Evolutionary conservation across 2,888 invertebrate genomes (phyloP), one percentile per base, ranked within the genome.

Genomic region (Conomelus anceps): DNA sequence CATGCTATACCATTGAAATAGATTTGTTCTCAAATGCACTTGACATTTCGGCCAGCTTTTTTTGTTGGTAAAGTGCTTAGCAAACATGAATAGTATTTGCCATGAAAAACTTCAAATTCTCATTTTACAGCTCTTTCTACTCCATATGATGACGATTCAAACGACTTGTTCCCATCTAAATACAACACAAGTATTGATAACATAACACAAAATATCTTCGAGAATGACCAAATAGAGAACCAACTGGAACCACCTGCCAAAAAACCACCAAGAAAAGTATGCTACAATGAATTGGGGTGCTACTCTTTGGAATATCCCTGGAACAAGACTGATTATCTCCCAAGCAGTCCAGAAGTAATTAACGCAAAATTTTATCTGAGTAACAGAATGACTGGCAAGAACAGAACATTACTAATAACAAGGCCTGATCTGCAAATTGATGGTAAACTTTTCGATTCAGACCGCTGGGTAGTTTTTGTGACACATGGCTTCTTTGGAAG

Each of bases 401-500:
- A 85, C n/a, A 23, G 24, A 23, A 85, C 23, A 85, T 22, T 85
- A 85, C 85, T 85, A 23, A 85, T n/a, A n/a, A 41, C 26, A 0
- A 23, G 84, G 20, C 87, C 89, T 6, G 22, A 87, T 6, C 17
- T 89, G 9, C 22, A 63, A 9, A 24, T 89, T 1, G 22, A 26
- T 17, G 84, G n/a, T 11, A 26, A 29, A n/a, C 84, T 87, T 23
- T 89, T 86, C 26, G 84, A 89, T 24, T 22, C 17, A 23, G 84
- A 87, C 92, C 92, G 0, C 86, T 93, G 92, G 91, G 95, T 95
- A 0, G 93, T 95, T 17, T 92, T 95, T 91, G 95, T 95, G 23
- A 94, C 95, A 0, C 96, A 95, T 91, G 96, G 96, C 0, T 95
- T 95, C 91, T 24, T 26, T 26, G 94, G 95, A 93, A 95, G 95